These are phyloP conservation scores for Leptogaster cylindrica DNA, from an alignment of 2,888 invertebrate genomes.

Conservation along the genomic window DNA sequence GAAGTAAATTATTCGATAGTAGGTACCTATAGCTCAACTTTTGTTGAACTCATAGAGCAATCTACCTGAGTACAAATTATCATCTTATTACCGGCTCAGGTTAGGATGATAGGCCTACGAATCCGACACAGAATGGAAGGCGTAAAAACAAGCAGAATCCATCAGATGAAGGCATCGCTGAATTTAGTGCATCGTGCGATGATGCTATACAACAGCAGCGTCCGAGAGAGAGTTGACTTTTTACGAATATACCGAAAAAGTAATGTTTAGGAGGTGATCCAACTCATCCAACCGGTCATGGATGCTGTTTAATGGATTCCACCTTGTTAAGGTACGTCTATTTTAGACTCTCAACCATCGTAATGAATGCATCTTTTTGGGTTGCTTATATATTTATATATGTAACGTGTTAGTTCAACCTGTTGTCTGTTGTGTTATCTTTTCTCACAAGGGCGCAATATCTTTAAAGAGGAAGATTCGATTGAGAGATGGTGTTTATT, in stretches of 20 bases:
- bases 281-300: conserved; percentile 37
- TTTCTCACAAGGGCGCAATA: conserved; percentile 46
- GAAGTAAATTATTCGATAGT: neutral
- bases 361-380: conserved; percentile 38
- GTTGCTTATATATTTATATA: too few relatives aligned
- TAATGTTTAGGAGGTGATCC: conserved; percentile 38
- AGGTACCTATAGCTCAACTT: neutral
- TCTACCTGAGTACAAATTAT: conserved; percentile 36
- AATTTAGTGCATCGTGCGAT: conserved; percentile 2
- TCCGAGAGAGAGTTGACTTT: conserved; percentile 9
- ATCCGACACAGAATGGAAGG: conserved; percentile 4
- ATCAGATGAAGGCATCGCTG: conserved; percentile 14
- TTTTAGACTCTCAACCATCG: conserved; percentile 21
- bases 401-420: conserved; percentile 41
- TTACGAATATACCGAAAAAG: conserved; percentile 34
- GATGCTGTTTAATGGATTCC: conserved; percentile 34
- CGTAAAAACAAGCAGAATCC: neutral
- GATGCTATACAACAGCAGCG: conserved; percentile 4
- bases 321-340: conserved; percentile 40
- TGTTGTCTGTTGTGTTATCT: conserved; percentile 45
- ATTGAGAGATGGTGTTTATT: conserved; percentile 30
- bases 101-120: conserved; percentile 34
- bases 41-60: conserved; percentile 20
- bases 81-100: conserved; percentile 27
- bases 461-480: conserved; percentile 42